Base-by-base conservation (phyloP, 2,888 invertebrate genomes). In the Patella caerulea region DNA sequence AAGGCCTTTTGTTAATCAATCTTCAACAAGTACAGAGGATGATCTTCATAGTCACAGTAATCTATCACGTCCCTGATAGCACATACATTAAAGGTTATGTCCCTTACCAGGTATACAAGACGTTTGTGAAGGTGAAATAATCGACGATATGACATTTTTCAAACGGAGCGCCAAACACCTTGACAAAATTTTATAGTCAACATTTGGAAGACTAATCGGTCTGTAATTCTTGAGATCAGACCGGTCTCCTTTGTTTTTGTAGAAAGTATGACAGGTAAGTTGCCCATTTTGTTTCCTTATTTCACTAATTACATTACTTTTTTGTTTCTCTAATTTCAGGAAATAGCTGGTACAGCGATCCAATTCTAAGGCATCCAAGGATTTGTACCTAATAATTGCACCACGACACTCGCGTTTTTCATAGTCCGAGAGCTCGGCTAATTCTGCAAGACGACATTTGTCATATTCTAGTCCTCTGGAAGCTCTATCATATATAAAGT, bases 1-100 rank as follows among this genome's bases (percentile, higher is more conserved):
- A 85, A 85, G 0, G 83, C 84, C 55, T 85, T 86, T 73, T 83
- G 83, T 73, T 83, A 85, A 73, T 86, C 85, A 55, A 84, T 55
- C 73, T 69, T 72, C 34, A 85, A 79, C 72, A 85, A 82, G 73
- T 76, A 77, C 29, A 80, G 77, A 54, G 74, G 24, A 24, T 80
- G 54, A 12, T 83, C 29, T 73, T 85, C 81, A 71, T 81, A 80
- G 17, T 83, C 77, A n/a, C 76, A 71, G 82, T 82, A 84, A 76
- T 83, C 81, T 14, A 78, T 19, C 34, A 83, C 76, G 76, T 82
- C 79, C 24, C 83, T 65, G 3, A 82, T 71, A 24, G 84, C 69
- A 80, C 83, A 82, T 12, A 77, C 71, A 75, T 83, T 85, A 56
- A 84, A 84, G 73, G 82, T 79, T 53, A 83, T 85, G 19, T 83